Evolutionary conservation across 1,140 invertebrate genomes (phyloP).

Genomic region (Paraescarpia echinospica): DNA sequence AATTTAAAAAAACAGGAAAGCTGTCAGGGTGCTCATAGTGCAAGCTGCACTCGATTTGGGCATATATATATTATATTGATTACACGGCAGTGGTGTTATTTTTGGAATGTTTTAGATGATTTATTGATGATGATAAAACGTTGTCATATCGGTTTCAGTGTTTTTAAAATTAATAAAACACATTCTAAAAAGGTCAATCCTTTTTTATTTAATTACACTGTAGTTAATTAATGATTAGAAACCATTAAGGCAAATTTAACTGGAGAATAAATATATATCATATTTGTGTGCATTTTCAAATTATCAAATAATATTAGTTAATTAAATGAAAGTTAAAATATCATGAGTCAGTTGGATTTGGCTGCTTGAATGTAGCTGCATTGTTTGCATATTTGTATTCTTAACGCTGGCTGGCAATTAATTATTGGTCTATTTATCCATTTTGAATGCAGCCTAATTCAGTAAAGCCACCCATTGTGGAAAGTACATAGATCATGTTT

Average conservation of each 20-base stretch:
- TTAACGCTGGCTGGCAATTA: background rate
- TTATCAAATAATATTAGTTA: background rate
- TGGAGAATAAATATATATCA: too few species aligned
- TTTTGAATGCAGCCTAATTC: background rate
- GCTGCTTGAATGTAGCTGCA: too few species aligned
- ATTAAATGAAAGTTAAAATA: background rate
- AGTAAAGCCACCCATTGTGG: background rate
- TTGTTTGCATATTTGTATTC: too few species aligned
- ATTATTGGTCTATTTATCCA: background rate
- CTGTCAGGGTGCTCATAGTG: too few species aligned
- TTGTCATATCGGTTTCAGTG: background rate
- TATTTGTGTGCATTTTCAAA: background rate
- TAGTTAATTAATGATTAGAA: too few species aligned
- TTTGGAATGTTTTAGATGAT: background rate
- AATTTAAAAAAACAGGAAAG: background rate
- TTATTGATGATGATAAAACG: background rate
- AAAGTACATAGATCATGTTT: background rate
- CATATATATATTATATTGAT: background rate
- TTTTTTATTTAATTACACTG: background rate
- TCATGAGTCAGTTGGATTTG: too few species aligned
- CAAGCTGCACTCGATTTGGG: too few species aligned
- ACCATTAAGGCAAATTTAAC: too few species aligned
- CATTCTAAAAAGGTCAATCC: background rate
- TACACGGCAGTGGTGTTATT: background rate
- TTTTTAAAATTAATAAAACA: background rate